phyloP scores from a whole-genome alignment of 2,113 vertebrate species.

The Passer montanus region DNA sequence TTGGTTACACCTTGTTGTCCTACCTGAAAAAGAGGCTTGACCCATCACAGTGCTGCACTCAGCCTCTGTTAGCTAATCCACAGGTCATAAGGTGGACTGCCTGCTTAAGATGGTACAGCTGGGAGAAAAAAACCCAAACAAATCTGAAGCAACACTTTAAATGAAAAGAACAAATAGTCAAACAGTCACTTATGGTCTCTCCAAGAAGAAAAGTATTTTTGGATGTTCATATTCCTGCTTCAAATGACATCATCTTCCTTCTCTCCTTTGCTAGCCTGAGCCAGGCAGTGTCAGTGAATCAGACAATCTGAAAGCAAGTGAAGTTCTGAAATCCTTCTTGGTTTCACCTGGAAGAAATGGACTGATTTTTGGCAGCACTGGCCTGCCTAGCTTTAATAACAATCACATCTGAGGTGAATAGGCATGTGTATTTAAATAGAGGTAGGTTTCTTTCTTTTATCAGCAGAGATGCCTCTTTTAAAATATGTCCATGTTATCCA shows the following conservation, averaged over 20 bases:
- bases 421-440: not conserved
- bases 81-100: not conserved
- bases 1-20: conserved; percentile 36
- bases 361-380: not conserved
- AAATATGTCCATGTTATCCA: not conserved
- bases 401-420: not conserved
- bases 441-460: not conserved
- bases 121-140: not conserved
- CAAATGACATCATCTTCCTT: not conserved
- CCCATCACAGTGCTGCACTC: not conserved
- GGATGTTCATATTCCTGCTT: not conserved
- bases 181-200: not conserved
- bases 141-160: conserved; percentile 8
- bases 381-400: not conserved
- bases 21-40: not conserved
- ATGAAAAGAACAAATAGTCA: not conserved
- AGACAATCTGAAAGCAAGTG: not conserved
- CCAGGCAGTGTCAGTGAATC: not conserved
- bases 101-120: not conserved
- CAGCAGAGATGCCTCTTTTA: not conserved
- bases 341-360: not conserved
- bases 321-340: not conserved
- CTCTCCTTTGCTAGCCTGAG: not conserved
- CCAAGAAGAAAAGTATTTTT: conserved; percentile 8
- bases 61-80: not conserved